Evolutionary conservation across 2,113 vertebrate genomes (phyloP).

Genomic region (Ptilonorhynchus violaceus): DNA sequence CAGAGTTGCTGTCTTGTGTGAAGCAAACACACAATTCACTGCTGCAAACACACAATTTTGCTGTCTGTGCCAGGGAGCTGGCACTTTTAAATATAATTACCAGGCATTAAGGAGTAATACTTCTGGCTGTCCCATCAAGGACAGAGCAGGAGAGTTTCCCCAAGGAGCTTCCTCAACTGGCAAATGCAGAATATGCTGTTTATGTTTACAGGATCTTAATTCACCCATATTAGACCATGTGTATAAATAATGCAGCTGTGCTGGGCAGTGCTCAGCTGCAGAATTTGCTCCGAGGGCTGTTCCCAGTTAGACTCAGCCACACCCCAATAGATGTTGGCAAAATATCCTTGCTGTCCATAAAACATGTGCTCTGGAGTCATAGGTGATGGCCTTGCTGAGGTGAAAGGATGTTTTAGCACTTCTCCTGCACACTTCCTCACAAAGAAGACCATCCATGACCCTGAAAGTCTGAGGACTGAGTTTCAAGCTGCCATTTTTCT

Average conservation of each 20-base stretch:
- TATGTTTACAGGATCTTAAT: neutral
- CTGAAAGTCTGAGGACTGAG: neutral
- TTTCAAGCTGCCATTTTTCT: neutral
- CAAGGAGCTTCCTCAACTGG: neutral
- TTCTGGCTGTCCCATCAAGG: neutral
- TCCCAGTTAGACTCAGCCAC: neutral
- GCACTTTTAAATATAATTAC: neutral
- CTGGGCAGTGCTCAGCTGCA: neutral
- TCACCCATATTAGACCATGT: neutral
- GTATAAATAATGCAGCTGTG: neutral
- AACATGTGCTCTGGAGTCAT: neutral
- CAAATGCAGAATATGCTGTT: neutral
- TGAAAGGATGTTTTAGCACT: neutral
- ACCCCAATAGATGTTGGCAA: neutral
- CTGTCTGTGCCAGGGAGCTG: neutral
- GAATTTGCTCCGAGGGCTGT: neutral
- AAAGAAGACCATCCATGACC: neutral
- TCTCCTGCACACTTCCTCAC: neutral
- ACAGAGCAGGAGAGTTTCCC: neutral
- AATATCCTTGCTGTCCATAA: neutral
- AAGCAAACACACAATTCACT: neutral
- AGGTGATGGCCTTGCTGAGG: neutral
- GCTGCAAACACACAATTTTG: neutral
- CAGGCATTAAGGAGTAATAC: neutral
- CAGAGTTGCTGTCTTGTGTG: neutral